These are phyloP conservation scores for Daktulosphaira vitifoliae DNA, from an alignment of 1,140 invertebrate genomes.

Conservation along the genomic window DNA sequence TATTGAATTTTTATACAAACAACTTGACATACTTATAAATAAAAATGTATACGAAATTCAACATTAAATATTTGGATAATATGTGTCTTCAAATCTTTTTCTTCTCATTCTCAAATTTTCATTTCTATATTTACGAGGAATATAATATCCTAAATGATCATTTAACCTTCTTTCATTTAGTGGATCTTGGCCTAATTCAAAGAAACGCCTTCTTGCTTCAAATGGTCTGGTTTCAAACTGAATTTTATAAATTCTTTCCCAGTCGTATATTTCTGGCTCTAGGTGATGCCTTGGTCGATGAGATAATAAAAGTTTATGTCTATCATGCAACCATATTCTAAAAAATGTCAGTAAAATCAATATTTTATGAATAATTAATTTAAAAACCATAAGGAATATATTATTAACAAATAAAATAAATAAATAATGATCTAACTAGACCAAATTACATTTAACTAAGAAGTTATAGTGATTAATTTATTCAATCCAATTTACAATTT, in stretches of 20 bases:
- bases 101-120: not conserved
- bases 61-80: slow-evolving; percentile 22
- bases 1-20: too few relatives aligned
- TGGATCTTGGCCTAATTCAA: slow-evolving; percentile 38
- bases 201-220: slow-evolving; percentile 38
- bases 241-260: slow-evolving; percentile 41
- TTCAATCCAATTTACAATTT: too few relatives aligned
- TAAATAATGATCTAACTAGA: too few relatives aligned
- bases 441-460: too few relatives aligned
- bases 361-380: slow-evolving; percentile 50
- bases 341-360: too few relatives aligned
- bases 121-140: slow-evolving; percentile 23
- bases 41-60: not conserved
- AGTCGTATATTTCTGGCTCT: slow-evolving; percentile 39
- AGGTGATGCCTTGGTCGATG: slow-evolving; percentile 36
- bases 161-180: slow-evolving; percentile 36
- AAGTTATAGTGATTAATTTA: too few relatives aligned
- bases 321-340: slow-evolving; percentile 45
- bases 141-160: slow-evolving; percentile 16
- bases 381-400: too few relatives aligned
- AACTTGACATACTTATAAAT: too few relatives aligned
- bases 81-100: slow-evolving; percentile 24
- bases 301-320: slow-evolving; percentile 25
- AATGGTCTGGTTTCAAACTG: slow-evolving; percentile 36
- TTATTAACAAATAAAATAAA: too few relatives aligned